Evolutionary conservation across 1,140 invertebrate species (phyloP).

Genomic region (Bombus picipes): DNA sequence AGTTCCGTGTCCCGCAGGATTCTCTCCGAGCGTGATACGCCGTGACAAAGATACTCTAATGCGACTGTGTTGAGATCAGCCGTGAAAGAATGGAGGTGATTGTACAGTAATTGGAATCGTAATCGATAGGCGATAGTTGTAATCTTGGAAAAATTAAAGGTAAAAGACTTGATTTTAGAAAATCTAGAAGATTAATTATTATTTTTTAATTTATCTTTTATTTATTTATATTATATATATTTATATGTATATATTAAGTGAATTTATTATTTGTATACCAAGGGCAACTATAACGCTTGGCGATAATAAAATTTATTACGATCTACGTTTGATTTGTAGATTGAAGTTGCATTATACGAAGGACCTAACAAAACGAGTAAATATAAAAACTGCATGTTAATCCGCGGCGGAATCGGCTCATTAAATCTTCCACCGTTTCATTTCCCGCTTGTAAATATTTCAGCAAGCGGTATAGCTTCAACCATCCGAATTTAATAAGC

Average conservation of each 20-base stretch:
- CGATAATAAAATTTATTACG: not conserved
- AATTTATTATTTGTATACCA: too few relatives aligned
- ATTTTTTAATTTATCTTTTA: too few relatives aligned
- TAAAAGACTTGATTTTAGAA: not conserved
- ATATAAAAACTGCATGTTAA: conserved; percentile 2
- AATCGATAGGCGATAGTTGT: too few relatives aligned
- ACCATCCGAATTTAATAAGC: conserved; percentile 1
- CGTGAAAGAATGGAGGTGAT: not conserved
- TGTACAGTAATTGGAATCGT: too few relatives aligned
- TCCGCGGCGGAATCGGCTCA: not conserved
- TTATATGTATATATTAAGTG: too few relatives aligned
- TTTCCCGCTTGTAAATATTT: not conserved
- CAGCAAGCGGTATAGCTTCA: too few relatives aligned
- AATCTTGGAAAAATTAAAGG: not conserved
- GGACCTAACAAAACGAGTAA: too few relatives aligned
- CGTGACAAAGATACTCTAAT: not conserved
- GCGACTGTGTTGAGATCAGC: not conserved
- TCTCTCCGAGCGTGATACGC: not conserved
- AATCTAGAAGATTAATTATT: too few relatives aligned
- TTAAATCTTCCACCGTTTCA: conserved; percentile 15
- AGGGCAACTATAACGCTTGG: not conserved
- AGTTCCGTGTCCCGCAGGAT: not conserved
- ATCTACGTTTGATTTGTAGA: not conserved
- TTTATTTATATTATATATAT: too few relatives aligned
- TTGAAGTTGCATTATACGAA: not conserved